Percentiles rank a stretch among this genome's conserved stretches.
Evolutionary conservation across 2,888 invertebrate species (phyloP).

Genomic region (Eucera pruinosa): DNA sequence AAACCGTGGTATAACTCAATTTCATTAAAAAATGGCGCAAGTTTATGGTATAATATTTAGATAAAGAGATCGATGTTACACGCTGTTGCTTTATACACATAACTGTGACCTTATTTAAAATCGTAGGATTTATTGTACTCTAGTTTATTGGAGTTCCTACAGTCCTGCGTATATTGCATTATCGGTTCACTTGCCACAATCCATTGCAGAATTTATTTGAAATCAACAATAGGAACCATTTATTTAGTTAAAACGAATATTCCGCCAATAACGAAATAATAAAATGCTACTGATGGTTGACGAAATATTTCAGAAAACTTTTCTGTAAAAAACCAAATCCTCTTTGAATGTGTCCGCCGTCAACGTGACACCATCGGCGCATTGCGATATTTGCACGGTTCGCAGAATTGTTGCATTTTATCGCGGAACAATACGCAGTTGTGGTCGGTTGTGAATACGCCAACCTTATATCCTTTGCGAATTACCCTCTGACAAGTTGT

Average conservation of each 20-base stretch:
- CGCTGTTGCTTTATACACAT: too few species aligned
- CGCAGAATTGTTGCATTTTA: conserved; percentile 41
- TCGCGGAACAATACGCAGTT: conserved; percentile 49
- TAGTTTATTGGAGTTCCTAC: too few species aligned
- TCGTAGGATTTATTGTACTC: too few species aligned
- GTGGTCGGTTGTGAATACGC: conserved; percentile 20
- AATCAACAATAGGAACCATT: not conserved
- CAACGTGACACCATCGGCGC: not conserved
- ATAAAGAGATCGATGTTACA: too few species aligned
- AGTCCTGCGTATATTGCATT: too few species aligned
- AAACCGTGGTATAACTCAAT: too few species aligned
- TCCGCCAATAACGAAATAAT: not conserved
- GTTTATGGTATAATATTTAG: too few species aligned
- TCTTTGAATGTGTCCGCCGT: conserved; percentile 4
- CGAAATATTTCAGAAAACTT: not conserved
- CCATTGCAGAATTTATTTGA: not conserved
- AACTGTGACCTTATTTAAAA: too few species aligned
- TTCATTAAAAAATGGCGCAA: too few species aligned
- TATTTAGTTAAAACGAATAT: not conserved
- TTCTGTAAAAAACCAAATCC: not conserved
- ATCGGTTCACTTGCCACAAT: too few species aligned
- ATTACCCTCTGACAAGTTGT: conserved; percentile 32
- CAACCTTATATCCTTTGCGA: conserved; percentile 29
- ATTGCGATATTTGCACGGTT: conserved; percentile 17
- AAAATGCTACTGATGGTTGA: not conserved